phyloP scores from a whole-genome alignment of 2,888 invertebrate genomes.

The Zygothrica quintamaculata region DNA sequence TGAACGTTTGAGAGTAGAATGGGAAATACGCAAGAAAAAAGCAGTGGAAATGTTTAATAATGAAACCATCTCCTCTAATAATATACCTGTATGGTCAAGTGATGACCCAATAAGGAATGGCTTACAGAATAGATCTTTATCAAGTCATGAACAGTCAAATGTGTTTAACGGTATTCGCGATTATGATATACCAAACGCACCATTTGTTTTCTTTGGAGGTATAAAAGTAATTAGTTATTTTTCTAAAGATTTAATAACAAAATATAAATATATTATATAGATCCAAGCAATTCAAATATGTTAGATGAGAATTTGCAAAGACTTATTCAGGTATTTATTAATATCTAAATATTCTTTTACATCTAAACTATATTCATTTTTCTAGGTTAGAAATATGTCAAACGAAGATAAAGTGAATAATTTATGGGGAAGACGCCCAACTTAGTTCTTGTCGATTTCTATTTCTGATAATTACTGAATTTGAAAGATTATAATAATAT shows the following conservation, averaged over 20 bases:
- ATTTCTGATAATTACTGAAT: too few relatives aligned
- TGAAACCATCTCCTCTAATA: too few relatives aligned
- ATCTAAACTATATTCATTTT: too few relatives aligned
- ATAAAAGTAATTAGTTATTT: neutral
- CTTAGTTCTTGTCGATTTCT: neutral
- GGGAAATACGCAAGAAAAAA: constrained; percentile 15
- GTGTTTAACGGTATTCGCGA: constrained; percentile 7
- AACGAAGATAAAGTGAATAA: neutral
- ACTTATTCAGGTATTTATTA: too few relatives aligned
- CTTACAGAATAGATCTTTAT: neutral
- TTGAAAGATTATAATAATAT: too few relatives aligned
- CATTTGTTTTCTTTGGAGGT: constrained; percentile 36
- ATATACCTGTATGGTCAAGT: too few relatives aligned
- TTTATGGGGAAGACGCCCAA: constrained; percentile 25
- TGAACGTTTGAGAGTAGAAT: constrained; percentile 31
- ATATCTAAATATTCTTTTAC: too few relatives aligned
- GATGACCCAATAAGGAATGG: too few relatives aligned
- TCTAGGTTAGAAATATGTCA: too few relatives aligned
- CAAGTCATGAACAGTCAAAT: neutral
- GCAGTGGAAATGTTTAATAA: constrained; percentile 1
- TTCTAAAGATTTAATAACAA: too few relatives aligned
- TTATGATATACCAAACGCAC: neutral
- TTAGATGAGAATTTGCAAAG: neutral
- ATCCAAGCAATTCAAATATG: too few relatives aligned
- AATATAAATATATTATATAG: too few relatives aligned